These are phyloP conservation scores for Cryptoprocta ferox DNA, from an alignment of 2,797 vertebrate species.

Conservation along the genomic window DNA sequence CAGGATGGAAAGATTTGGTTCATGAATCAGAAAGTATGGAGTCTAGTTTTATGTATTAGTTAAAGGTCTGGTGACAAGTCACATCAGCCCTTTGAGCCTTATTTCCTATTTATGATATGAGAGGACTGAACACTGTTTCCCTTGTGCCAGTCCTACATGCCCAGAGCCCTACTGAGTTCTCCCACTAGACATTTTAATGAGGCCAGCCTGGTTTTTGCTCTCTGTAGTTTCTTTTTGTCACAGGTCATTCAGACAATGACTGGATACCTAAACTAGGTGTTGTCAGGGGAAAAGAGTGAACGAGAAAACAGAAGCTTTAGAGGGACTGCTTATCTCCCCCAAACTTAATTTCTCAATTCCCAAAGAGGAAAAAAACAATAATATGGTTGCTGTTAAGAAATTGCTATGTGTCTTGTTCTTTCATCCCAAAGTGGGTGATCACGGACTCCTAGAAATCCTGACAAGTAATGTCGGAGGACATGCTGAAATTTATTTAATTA, in stretches of 20 bases:
- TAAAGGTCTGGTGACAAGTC: neutral
- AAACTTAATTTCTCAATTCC: constrained; percentile 74
- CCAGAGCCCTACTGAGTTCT: neutral
- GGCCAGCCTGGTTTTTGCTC: neutral
- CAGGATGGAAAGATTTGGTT: neutral
- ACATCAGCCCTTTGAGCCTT: neutral
- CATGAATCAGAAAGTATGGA: neutral
- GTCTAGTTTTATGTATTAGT: neutral
- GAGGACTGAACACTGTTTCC: neutral
- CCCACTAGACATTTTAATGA: neutral
- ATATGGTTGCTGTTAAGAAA: constrained; percentile 65
- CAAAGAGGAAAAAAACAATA: constrained; percentile 57
- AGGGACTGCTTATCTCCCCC: constrained; percentile 29
- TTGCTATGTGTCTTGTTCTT: constrained; percentile 53
- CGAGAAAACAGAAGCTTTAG: neutral
- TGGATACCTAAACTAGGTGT: neutral
- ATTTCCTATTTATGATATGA: neutral
- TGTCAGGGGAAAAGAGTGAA: neutral
- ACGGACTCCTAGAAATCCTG: constrained; percentile 35
- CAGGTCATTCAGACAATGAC: neutral
- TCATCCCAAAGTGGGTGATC: neutral
- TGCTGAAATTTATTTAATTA: constrained; percentile 40
- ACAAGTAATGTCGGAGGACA: neutral
- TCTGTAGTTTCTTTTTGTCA: neutral
- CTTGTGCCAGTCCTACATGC: neutral